Evolutionary conservation across 1,140 invertebrate genomes (phyloP).

Genomic region (Lepidurus packardi): DNA sequence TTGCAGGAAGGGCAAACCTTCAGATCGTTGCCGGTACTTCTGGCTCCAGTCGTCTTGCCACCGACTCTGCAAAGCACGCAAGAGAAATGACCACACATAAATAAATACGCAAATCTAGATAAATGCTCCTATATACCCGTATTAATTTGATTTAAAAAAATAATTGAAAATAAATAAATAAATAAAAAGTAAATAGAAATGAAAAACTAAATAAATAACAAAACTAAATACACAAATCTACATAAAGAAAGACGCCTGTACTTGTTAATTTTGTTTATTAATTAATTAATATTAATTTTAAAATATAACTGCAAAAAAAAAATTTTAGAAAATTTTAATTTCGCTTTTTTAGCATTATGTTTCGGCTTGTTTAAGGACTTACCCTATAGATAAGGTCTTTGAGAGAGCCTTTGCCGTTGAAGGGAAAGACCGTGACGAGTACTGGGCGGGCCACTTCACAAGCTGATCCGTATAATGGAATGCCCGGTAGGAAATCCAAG

Average conservation of each 20-base stretch:
- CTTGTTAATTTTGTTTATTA: too few relatives aligned
- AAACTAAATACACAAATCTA: too few relatives aligned
- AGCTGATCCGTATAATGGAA: conserved; percentile 39
- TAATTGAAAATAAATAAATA: too few relatives aligned
- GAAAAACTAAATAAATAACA: too few relatives aligned
- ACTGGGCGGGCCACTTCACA: conserved; percentile 49
- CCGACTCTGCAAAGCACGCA: conserved; percentile 45
- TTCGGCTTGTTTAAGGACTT: conserved; percentile 37
- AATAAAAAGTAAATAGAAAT: too few relatives aligned
- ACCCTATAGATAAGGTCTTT: conserved; percentile 86
- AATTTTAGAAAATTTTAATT: too few relatives aligned
- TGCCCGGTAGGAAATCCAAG: conserved; percentile 54
- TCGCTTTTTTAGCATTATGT: background rate
- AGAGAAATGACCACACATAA: background rate
- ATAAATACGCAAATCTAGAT: background rate
- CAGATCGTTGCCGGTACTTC: conserved; percentile 60
- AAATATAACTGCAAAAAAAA: too few relatives aligned
- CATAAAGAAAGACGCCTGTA: too few relatives aligned
- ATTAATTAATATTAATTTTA: too few relatives aligned
- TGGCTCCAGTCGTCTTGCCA: conserved; percentile 65
- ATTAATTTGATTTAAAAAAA: background rate
- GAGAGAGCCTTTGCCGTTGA: conserved; percentile 73
- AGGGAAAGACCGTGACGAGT: conserved; percentile 68
- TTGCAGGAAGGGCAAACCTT: conserved; percentile 65
- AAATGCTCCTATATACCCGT: background rate